Base-by-base conservation (phyloP, 2,888 invertebrate species). In the Mechanitis messenoides region DNA sequence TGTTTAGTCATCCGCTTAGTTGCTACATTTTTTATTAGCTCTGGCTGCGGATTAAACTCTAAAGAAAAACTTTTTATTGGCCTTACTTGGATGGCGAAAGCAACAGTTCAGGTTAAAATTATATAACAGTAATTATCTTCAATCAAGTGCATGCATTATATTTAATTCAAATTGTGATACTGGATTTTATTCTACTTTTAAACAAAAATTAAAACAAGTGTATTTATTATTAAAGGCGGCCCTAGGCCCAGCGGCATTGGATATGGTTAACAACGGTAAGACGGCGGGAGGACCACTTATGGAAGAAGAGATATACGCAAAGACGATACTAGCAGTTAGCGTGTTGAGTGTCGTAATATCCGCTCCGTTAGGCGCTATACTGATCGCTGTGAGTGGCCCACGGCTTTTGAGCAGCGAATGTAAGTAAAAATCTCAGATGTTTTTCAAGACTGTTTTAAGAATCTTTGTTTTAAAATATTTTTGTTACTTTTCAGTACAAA, bases 31-130 rank as follows among this genome's bases (percentile, higher is more conserved):
- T 60, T 93, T 0, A 87, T 94, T 0, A 92, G 93, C 28, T 91
- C 93, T 61, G 93, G 94, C 2, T 93, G 94, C 60, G 93, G 93
- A 45, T 85, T 97, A 38, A 96, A 94, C 76, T 81, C 92, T 50
- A 96, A 94, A 76, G 97, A 97, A 78, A 95, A 95, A 74, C 77
- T 96, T 9, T 97, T 97, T 76, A 93, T 96, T 59, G 92, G 96
- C 0, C 79, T 97, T 1, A 93, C 96, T 1, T 96, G 95, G 94
- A 92, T 96, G 87, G 95, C 97, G 0, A 97, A 97, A 84, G 97
- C 97, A 28, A 97, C 97, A 12, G 97, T 97, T 1, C 97, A 96
- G 92, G 95, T 94, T 42, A 42, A 42, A 9, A 42, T 2, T 9
- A 42, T 42, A 35, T 35, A 35, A 35, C 35, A 6, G 6, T 6